A percentile compares a stretch with the other conserved stretches of the same genome.
These are phyloP conservation scores for Herpailurus yagouaroundi DNA, from an alignment of 2,113 vertebrate species.

Conservation along the genomic window DNA sequence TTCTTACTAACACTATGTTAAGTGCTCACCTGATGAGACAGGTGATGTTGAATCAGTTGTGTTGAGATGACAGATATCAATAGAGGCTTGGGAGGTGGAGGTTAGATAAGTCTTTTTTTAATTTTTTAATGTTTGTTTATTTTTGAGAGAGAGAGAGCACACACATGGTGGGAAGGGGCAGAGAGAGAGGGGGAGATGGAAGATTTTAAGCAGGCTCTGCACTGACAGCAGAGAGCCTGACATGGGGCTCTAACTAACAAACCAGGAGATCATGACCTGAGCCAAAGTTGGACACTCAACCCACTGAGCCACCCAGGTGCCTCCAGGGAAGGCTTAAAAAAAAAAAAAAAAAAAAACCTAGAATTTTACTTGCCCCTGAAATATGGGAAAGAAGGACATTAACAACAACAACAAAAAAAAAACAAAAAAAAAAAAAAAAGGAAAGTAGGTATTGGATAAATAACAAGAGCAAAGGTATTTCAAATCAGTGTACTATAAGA, in stretches of 20 bases:
- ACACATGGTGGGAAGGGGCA: too few relatives aligned
- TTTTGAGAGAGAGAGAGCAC: too few relatives aligned
- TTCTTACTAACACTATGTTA: background rate
- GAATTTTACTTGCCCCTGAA: background rate
- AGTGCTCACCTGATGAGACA: background rate
- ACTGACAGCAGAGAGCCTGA: too few relatives aligned
- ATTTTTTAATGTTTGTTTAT: too few relatives aligned
- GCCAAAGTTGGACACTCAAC: too few relatives aligned
- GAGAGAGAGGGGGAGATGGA: too few relatives aligned
- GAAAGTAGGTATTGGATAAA: background rate
- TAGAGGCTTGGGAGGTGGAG: background rate
- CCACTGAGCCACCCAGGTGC: too few relatives aligned
- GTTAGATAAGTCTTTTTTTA: background rate
- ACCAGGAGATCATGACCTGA: too few relatives aligned
- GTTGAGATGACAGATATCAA: background rate
- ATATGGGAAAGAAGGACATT: background rate
- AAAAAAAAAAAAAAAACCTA: background rate
- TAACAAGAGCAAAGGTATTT: background rate
- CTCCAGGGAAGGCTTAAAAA: background rate
- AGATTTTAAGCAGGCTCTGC: too few relatives aligned
- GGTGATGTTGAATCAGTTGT: background rate
- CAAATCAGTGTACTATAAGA: background rate
- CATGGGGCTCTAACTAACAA: too few relatives aligned
- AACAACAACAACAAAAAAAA: too few relatives aligned
- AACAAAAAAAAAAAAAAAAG: background rate